Evolutionary conservation across 1,140 invertebrate genomes (phyloP).

Genomic region (Orchestia grillus): DNA sequence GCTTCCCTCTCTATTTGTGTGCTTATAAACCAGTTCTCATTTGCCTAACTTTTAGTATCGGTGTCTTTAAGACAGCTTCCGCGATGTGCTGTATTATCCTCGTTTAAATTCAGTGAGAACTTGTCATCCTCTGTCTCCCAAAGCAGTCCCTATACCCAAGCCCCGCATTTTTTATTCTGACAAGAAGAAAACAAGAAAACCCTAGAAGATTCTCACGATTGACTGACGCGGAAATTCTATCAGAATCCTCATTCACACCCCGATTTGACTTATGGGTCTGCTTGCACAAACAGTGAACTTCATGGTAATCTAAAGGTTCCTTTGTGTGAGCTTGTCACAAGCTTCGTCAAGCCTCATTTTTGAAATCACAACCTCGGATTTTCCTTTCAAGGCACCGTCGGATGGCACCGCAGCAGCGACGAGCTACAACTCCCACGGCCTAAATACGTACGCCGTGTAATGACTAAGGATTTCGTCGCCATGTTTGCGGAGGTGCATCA

Average conservation of each 20-base stretch:
- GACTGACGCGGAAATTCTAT: not conserved
- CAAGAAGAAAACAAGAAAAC: not conserved
- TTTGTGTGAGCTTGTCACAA: conserved; percentile 11
- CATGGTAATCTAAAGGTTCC: not conserved
- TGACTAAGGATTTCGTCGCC: not conserved
- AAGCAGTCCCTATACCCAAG: not conserved
- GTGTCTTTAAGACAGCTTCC: not conserved
- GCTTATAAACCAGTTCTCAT: no score
- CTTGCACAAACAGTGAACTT: not conserved
- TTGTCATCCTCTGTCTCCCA: not conserved
- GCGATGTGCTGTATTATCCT: not conserved
- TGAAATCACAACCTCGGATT: not conserved
- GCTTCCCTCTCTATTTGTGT: no score
- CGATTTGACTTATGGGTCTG: not conserved
- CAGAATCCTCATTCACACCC: not conserved
- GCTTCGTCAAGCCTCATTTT: conserved; percentile 34
- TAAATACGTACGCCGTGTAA: not conserved
- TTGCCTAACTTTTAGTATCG: no score
- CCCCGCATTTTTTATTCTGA: not conserved
- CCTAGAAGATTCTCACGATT: not conserved
- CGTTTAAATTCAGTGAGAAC: not conserved
- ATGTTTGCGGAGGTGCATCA: conserved; percentile 40
- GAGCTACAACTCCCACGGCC: conserved; percentile 24
- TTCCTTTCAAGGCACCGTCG: not conserved
- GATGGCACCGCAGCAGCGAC: not conserved